Evolutionary conservation across 2,888 invertebrate genomes (phyloP).

Genomic region (Cephus rjabovi): DNA sequence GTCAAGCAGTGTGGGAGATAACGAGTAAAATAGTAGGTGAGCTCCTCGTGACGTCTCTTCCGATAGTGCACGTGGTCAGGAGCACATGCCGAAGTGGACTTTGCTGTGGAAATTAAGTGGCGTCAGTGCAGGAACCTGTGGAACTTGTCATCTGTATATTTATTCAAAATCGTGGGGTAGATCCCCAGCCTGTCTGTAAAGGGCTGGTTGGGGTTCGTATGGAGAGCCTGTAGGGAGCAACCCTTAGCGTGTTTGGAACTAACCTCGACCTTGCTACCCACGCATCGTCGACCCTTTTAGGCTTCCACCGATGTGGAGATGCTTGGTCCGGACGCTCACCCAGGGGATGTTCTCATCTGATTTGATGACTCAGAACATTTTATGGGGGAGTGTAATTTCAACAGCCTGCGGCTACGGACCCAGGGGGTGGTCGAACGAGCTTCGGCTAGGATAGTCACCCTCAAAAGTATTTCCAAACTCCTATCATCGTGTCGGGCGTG

Average conservation of each 20-base stretch:
- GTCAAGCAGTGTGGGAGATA: neutral
- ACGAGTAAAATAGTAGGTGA: neutral
- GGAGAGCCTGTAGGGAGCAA: neutral
- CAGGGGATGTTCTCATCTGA: slow-evolving; percentile 20
- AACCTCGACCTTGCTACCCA: neutral
- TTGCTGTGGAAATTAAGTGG: neutral
- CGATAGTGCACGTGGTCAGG: neutral
- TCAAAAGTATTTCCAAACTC: neutral
- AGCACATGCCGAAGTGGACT: neutral
- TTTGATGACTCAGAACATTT: slow-evolving; percentile 43
- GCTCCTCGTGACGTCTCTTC: neutral
- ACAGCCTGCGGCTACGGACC: neutral
- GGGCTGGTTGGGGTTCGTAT: neutral
- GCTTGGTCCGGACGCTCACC: neutral
- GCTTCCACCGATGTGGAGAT: neutral
- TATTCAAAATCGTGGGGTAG: slow-evolving; percentile 19
- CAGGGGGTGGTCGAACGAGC: neutral
- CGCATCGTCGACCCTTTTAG: neutral
- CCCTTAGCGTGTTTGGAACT: neutral
- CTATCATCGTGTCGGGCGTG: neutral
- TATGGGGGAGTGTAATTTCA: slow-evolving; percentile 4
- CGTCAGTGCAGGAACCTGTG: neutral
- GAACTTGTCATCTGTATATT: slow-evolving; percentile 13
- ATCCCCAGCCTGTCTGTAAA: neutral
- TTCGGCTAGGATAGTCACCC: neutral